Conservation (phyloP, 2,113 vertebrate genomes). For the Todiramphus chloris region DNA sequence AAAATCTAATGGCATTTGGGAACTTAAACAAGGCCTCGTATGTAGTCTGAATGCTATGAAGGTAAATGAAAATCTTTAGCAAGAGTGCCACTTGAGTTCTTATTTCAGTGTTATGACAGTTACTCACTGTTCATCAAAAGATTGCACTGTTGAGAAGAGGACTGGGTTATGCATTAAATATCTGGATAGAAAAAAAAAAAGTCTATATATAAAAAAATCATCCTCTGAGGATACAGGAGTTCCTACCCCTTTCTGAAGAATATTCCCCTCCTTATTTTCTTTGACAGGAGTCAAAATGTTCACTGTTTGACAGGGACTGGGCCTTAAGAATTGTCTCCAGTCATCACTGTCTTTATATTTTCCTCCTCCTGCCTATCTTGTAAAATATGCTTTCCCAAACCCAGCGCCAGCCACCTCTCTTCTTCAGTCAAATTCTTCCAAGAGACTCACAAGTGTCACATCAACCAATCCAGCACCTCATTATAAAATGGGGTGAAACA, state of each 20-base stretch:
- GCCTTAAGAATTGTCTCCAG: not conserved
- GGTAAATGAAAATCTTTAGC: slow-evolving; percentile 57
- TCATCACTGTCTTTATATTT: not conserved
- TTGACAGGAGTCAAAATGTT: slow-evolving; percentile 40
- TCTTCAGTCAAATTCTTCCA: slow-evolving; percentile 4
- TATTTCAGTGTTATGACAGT: slow-evolving; percentile 26
- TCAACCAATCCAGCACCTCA: slow-evolving; percentile 53
- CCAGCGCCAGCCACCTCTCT: slow-evolving; percentile 10
- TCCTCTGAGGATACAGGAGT: not conserved
- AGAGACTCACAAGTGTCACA: slow-evolving; percentile 33
- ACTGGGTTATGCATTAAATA: slow-evolving; percentile 47
- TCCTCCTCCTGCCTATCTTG: not conserved
- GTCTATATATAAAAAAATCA: not conserved
- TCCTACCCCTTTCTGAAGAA: not conserved
- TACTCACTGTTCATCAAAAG: slow-evolving; percentile 22
- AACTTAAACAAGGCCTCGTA: slow-evolving; percentile 47
- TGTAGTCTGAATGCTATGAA: slow-evolving; percentile 36
- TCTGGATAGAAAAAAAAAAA: not conserved
- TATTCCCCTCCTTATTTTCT: not conserved
- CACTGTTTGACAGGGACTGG: slow-evolving; percentile 2
- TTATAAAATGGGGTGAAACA: slow-evolving; percentile 53
- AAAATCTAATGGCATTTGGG: slow-evolving; percentile 55
- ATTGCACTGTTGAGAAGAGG: not conserved
- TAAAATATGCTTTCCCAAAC: slow-evolving; percentile 34
- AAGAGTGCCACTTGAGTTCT: not conserved